A percentile compares a stretch with the other conserved stretches of the same genome.
These are phyloP conservation scores for Zosterops hypoxanthus DNA, from an alignment of 2,113 vertebrate genomes.

Conservation along the genomic window DNA sequence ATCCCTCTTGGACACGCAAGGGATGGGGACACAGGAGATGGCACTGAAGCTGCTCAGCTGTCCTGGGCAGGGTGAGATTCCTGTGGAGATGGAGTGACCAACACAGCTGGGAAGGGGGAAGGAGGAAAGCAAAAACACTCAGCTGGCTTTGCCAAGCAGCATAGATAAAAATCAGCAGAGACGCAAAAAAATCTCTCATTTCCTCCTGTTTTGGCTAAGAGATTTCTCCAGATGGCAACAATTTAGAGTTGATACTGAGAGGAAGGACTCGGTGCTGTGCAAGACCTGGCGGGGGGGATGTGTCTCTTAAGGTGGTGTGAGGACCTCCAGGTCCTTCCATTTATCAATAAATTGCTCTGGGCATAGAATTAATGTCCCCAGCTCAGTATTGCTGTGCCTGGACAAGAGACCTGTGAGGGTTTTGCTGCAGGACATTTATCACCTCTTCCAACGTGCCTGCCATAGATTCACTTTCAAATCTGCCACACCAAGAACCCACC, in stretches of 20 bases:
- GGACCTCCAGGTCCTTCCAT: not conserved
- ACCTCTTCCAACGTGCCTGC: fast-evolving
- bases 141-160: not conserved
- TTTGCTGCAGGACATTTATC: not conserved
- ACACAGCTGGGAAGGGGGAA: not conserved
- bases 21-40: not conserved
- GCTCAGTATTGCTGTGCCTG: not conserved
- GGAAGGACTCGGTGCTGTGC: not conserved
- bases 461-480: not conserved
- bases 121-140: not conserved
- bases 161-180: conserved; percentile 54
- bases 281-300: not conserved
- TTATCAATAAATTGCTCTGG: not conserved
- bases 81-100: not conserved
- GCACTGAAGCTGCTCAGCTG: not conserved
- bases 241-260: conserved; percentile 9
- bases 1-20: not conserved
- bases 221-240: conserved; percentile 40
- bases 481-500: not conserved
- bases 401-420: not conserved
- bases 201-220: conserved; percentile 49
- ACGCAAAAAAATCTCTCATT: conserved; percentile 36
- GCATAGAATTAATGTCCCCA: not conserved
- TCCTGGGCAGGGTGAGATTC: not conserved
- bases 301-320: not conserved